Base-by-base conservation (phyloP, 2,888 invertebrate genomes). In the Dermolepida albohirtum region DNA sequence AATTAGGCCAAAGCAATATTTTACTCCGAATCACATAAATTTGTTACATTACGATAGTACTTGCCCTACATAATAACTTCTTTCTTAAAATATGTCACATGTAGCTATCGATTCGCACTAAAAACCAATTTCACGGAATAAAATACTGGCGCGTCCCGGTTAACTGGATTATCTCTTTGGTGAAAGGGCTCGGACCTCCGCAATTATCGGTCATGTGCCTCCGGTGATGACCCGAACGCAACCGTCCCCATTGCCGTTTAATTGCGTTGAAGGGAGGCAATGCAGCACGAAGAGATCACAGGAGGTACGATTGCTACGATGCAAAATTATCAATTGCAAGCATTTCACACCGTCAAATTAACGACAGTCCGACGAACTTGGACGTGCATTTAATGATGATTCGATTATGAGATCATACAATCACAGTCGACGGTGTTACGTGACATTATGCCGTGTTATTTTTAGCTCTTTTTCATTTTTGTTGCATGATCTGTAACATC, bases 141-240 rank as follows among this genome's bases (percentile, higher is more conserved):
- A 51, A 51, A 51, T 14, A 14, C 7, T 14, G 51, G 29, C 17
- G 29, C 51, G 51, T n/a, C 51, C 51, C 14, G 12, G 34, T 51
- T 51, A 51, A 51, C 29, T 34, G 6, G 51, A 55, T 55, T 55
- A 41, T 22, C 41, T 55, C 34, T 55, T 41, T 22, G 55, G 40
- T 41, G n/a, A 55, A 55, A 55, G 55, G 55, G 55, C 55, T 55
- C 41, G 55, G 55, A 55, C 55, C 41, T 55, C 55, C 22, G 55
- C 55, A 55, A 55, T 55, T 55, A 55, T 55, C 55, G 55, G 55
- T 55, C 55, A 55, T 55, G 55, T 55, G 55, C 55, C 55, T 55
- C 55, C 22, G 55, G 55, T 22, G 41, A 17, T 41, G 40, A 41
- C 40, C 55, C 55, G 55, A 41, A 55, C 55, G 41, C 55, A 55